Evolutionary conservation across 2,113 vertebrate species (phyloP).

Genomic region (Callionymus lyra): DNA sequence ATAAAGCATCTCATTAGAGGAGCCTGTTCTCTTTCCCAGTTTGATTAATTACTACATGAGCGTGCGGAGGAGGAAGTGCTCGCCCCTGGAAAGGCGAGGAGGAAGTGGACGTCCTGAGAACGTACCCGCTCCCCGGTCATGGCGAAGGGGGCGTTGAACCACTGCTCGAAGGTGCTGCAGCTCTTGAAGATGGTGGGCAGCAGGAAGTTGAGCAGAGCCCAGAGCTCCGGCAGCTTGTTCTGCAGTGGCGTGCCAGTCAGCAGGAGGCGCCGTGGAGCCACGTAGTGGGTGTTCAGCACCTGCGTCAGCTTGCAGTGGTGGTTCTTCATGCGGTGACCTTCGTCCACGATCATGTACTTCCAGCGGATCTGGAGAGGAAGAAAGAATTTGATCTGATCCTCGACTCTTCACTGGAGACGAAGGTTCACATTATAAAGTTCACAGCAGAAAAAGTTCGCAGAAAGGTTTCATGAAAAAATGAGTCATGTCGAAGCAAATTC

Average conservation of each 20-base stretch:
- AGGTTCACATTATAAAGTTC: too few species aligned
- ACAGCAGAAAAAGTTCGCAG: too few species aligned
- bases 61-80: background rate
- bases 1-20: too few species aligned
- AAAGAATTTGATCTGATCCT: background rate
- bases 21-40: too few species aligned
- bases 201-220: conserved; percentile 96
- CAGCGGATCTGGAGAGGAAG: conserved; percentile 78
- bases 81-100: background rate
- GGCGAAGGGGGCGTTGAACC: conserved; percentile 97
- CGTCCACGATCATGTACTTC: conserved; percentile 99
- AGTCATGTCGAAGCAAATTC: too few species aligned
- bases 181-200: conserved; percentile 98
- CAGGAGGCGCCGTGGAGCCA: conserved; percentile 87
- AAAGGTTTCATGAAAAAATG: too few species aligned
- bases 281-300: conserved; percentile 94
- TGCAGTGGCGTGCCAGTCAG: conserved; percentile 91
- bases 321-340: conserved; percentile 98
- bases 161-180: conserved; percentile 97
- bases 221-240: conserved; percentile 94
- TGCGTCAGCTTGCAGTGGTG: conserved; percentile 97
- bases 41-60: too few species aligned
- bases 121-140: conserved; percentile 95
- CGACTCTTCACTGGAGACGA: background rate
- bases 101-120: background rate